Evolutionary conservation across 2,797 vertebrate genomes (phyloP).

Genomic region (Hephaestus fuliginosus): DNA sequence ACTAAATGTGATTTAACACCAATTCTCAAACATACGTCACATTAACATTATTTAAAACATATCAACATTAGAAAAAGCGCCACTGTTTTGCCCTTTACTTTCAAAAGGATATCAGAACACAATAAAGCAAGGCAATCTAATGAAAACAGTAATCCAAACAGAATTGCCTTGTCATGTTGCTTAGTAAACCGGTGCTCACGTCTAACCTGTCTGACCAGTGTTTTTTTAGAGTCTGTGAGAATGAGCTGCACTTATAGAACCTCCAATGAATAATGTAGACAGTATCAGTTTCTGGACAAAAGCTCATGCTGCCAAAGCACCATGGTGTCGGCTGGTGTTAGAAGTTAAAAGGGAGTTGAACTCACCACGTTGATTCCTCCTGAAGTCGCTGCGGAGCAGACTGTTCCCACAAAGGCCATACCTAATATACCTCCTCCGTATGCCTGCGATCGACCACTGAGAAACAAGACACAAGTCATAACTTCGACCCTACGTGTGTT

Average conservation of each 20-base stretch:
- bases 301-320: slow-evolving; percentile 24
- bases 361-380: slow-evolving; percentile 91
- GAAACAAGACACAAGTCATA: slow-evolving; percentile 34
- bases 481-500: neutral
- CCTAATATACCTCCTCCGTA: slow-evolving; percentile 79
- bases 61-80: too few relatives aligned
- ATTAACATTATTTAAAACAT: neutral
- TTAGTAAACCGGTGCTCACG: neutral
- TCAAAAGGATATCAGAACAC: neutral
- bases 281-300: slow-evolving; percentile 62
- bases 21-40: neutral
- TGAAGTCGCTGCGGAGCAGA: slow-evolving; percentile 84
- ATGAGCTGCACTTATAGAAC: slow-evolving; percentile 16
- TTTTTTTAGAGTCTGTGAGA: slow-evolving; percentile 5
- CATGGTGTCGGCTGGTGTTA: slow-evolving; percentile 20
- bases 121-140: neutral
- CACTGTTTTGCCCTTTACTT: neutral
- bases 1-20: neutral
- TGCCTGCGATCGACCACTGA: slow-evolving; percentile 75
- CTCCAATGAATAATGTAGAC: slow-evolving; percentile 72
- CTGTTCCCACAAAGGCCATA: slow-evolving; percentile 89
- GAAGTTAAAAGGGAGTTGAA: slow-evolving; percentile 53
- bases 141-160: slow-evolving; percentile 23
- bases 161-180: slow-evolving; percentile 19
- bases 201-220: slow-evolving; percentile 54